Evolutionary conservation across 2,888 invertebrate species (phyloP).

Genomic region (Mesoligia furuncula): DNA sequence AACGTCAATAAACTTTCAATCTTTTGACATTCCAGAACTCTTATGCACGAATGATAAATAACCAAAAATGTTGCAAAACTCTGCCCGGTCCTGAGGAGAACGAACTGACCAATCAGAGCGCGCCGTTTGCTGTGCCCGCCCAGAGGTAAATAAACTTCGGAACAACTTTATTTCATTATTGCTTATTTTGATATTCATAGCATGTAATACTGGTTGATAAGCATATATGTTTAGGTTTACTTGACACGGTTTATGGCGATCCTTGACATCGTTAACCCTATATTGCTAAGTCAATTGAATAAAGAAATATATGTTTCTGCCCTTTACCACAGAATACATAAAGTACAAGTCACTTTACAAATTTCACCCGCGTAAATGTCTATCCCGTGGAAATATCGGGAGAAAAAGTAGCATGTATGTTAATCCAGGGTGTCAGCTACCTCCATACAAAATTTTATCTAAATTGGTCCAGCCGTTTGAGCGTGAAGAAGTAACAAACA

Average conservation of each 20-base stretch:
- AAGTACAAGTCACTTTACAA: background rate
- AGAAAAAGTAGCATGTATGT: too few species aligned
- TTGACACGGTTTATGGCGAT: constrained; percentile 56
- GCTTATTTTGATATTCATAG: constrained; percentile 57
- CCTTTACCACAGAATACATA: background rate
- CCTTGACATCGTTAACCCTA: constrained; percentile 54
- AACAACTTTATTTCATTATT: constrained; percentile 62
- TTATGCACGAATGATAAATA: constrained; percentile 30
- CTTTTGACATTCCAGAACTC: constrained; percentile 22
- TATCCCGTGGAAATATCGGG: too few species aligned
- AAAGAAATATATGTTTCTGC: background rate
- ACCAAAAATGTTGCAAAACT: constrained; percentile 70
- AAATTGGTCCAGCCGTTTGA: too few species aligned
- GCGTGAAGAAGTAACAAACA: too few species aligned
- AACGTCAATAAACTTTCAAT: constrained; percentile 20
- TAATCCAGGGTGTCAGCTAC: too few species aligned
- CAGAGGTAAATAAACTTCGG: constrained; percentile 73
- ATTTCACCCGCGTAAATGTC: too few species aligned
- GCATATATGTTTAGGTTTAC: constrained; percentile 46
- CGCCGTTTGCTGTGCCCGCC: constrained; percentile 59
- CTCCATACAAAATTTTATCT: too few species aligned
- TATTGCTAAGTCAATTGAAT: constrained; percentile 16
- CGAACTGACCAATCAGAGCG: constrained; percentile 66
- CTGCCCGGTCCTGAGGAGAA: background rate
- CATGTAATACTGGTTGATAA: constrained; percentile 54